phyloP scores from a whole-genome alignment of 2,888 invertebrate species.

The Mongoloraphidia duomilia region DNA sequence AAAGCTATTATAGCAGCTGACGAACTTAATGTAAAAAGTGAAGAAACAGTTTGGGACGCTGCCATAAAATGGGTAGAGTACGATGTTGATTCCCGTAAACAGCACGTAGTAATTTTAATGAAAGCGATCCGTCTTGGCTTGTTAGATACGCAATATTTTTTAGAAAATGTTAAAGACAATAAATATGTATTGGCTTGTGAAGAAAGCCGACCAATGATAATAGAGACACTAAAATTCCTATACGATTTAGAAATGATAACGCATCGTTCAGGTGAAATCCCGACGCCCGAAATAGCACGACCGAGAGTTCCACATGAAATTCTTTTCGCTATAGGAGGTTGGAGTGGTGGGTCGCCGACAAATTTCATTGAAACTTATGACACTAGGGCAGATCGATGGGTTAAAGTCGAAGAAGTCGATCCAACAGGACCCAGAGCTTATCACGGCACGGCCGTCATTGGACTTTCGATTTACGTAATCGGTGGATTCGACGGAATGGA shows the following conservation, averaged over 20 bases:
- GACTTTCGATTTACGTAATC: conserved; percentile 71
- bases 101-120: conserved; percentile 64
- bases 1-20: conserved; percentile 65
- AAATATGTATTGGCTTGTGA: conserved; percentile 72
- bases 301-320: conserved; percentile 81
- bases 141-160: conserved; percentile 77
- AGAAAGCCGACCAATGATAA: conserved; percentile 73
- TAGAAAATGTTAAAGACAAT: conserved; percentile 81
- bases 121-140: conserved; percentile 67
- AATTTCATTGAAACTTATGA: conserved; percentile 79
- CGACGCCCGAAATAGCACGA: conserved; percentile 69
- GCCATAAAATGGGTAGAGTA: conserved; percentile 77
- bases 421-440: conserved; percentile 77
- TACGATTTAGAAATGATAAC: conserved; percentile 84
- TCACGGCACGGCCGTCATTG: conserved; percentile 84
- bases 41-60: conserved; percentile 76
- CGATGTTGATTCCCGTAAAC: conserved; percentile 55
- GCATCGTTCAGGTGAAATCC: conserved; percentile 62
- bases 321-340: conserved; percentile 70
- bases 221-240: conserved; percentile 80
- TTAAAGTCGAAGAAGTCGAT: conserved; percentile 66
- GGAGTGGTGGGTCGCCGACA: conserved; percentile 62
- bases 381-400: conserved; percentile 80
- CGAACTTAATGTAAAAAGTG: conserved; percentile 74
- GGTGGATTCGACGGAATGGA: conserved; percentile 89